Evolutionary conservation across 2,113 vertebrate species (phyloP).

Genomic region (Aplodontia rufa): DNA sequence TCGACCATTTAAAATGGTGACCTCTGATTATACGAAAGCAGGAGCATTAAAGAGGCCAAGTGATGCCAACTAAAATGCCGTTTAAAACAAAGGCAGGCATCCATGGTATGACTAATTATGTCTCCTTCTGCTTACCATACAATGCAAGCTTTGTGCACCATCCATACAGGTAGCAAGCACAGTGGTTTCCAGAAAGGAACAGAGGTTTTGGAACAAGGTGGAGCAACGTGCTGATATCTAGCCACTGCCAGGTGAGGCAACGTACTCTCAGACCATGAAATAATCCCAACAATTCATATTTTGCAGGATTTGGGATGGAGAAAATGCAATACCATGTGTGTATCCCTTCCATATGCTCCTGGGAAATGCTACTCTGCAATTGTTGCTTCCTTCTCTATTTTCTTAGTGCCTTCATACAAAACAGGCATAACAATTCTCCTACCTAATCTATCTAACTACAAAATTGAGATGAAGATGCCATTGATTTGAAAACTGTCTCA

Average conservation of each 20-base stretch:
- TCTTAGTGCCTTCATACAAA: not conserved
- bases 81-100: not conserved
- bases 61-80: not conserved
- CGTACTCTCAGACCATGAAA: not conserved
- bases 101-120: not conserved
- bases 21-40: not conserved
- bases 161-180: not conserved
- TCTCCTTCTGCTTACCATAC: not conserved
- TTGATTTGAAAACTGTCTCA: not conserved
- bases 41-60: not conserved
- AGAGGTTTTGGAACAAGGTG: not conserved
- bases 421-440: not conserved
- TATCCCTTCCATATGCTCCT: not conserved
- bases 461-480: not conserved
- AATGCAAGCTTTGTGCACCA: not conserved
- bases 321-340: not conserved
- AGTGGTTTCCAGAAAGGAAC: not conserved
- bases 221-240: not conserved
- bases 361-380: not conserved
- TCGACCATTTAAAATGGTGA: not conserved
- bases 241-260: not conserved
- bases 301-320: not conserved
- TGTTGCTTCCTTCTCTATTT: not conserved
- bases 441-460: not conserved
- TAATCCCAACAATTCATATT: not conserved